Evolutionary conservation across 2,888 invertebrate species (phyloP), one percentile per base, ranked within the genome.

Genomic region (Euproctis similis): DNA sequence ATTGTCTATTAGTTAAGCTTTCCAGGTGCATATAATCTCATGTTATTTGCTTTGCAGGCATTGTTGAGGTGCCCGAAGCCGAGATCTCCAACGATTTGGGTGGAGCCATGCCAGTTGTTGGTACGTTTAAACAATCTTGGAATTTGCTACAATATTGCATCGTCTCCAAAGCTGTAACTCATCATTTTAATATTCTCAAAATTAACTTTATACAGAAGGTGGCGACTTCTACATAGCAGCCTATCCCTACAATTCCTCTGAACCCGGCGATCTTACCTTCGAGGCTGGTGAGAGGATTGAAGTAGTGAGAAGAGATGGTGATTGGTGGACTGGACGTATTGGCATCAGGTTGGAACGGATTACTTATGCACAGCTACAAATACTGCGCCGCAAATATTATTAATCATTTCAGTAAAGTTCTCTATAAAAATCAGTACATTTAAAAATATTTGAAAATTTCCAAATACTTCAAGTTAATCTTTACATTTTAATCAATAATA

Each of bases 321-420:
- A 98, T 65, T 99, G 98, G 98, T 99, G 98, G 98, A 97, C 97
- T 3, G 98, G 98, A 13, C 89, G 90, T 42, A 88, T 96, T 46
- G 94, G 92, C 86, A 90, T 52, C 72, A 72, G 73, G 81, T 86
- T 14, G 4, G 14, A n/a, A n/a, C n/a, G n/a, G n/a, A n/a, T n/a
- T n/a, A n/a, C n/a, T n/a, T n/a, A n/a, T n/a, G n/a, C n/a, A n/a
- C n/a, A n/a, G n/a, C n/a, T n/a, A n/a, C n/a, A n/a, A n/a, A n/a
- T n/a, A n/a, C n/a, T n/a, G n/a, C n/a, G n/a, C n/a, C n/a, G n/a
- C n/a, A n/a, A n/a, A n/a, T n/a, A n/a, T n/a, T n/a, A n/a, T n/a
- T n/a, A n/a, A n/a, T n/a, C n/a, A n/a, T n/a, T n/a, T n/a, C n/a
- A n/a, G n/a, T n/a, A n/a, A n/a, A n/a, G n/a, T n/a, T n/a, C n/a